These are phyloP conservation scores for Gasterosteus aculeatus DNA, from an alignment of 2,113 vertebrate genomes.

Conservation along the genomic window DNA sequence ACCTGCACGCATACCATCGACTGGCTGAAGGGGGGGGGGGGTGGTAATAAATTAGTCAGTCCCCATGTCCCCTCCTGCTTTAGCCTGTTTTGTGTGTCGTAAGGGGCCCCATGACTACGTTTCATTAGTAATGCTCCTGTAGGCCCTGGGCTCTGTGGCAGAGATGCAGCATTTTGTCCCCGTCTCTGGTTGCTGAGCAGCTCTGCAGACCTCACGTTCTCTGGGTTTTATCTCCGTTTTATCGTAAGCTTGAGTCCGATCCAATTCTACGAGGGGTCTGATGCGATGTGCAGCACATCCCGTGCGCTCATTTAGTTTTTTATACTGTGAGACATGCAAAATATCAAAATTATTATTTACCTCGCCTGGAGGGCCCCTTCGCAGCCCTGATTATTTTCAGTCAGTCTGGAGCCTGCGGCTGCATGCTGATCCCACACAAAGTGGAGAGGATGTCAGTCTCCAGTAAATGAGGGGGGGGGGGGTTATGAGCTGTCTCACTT, in stretches of 20 bases:
- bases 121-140: slow-evolving; percentile 27
- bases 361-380: not conserved
- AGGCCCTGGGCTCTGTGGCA: slow-evolving; percentile 10
- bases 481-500: not conserved
- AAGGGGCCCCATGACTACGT: slow-evolving; percentile 14
- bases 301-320: slow-evolving; percentile 15
- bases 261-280: slow-evolving; percentile 9
- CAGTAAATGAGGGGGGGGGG: not conserved
- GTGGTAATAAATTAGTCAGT: not conserved
- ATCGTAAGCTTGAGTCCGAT: slow-evolving; percentile 29
- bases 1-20: not conserved
- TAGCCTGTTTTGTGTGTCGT: slow-evolving; percentile 30
- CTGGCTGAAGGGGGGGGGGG: not conserved
- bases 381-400: not conserved
- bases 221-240: slow-evolving; percentile 15
- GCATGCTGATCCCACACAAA: not conserved
- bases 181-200: slow-evolving; percentile 33
- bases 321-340: not conserved
- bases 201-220: slow-evolving; percentile 16
- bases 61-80: slow-evolving; percentile 16
- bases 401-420: not conserved
- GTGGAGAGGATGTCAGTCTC: not conserved
- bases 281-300: not conserved
- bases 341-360: not conserved
- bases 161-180: slow-evolving; percentile 22